Conservation (phyloP, 2,888 invertebrate species). For the Diogma glabrata region DNA sequence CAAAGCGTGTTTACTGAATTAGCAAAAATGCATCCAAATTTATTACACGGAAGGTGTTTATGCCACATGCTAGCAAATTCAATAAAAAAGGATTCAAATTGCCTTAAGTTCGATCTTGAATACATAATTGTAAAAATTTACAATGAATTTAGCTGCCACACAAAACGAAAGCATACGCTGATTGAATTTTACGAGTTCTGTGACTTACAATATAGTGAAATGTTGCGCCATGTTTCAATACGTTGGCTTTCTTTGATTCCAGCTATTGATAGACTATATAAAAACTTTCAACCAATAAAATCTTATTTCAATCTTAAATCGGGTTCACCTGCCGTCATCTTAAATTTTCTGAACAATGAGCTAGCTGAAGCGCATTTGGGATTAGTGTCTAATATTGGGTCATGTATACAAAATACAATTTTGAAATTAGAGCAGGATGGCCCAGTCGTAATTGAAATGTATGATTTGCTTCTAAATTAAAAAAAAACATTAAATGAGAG, state of each 20-base stretch:
- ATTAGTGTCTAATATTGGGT: neutral
- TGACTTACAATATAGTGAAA: conserved; percentile 2
- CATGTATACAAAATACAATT: neutral
- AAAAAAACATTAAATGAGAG: conserved; percentile 13
- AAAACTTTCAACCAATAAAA: neutral
- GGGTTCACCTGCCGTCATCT: conserved; percentile 6
- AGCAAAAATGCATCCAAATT: neutral
- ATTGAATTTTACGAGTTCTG: conserved; percentile 8
- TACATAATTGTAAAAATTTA: conserved; percentile 5
- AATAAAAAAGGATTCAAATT: conserved; percentile 3
- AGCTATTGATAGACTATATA: conserved; percentile 13
- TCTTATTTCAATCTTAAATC: conserved; percentile 7
- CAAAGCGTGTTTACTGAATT: too few species aligned
- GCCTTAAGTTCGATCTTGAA: conserved; percentile 5
- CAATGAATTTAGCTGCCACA: conserved; percentile 7
- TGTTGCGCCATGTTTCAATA: conserved; percentile 1
- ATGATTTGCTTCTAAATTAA: conserved; percentile 9
- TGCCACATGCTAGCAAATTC: neutral
- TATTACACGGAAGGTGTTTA: neutral
- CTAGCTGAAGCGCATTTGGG: conserved; percentile 10
- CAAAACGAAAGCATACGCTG: conserved; percentile 6
- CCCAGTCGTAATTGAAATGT: neutral
- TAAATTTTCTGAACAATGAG: conserved; percentile 12
- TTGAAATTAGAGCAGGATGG: neutral
- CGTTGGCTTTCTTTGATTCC: conserved; percentile 14